Base-by-base conservation (phyloP, 2,113 vertebrate species). In the Elephas maximus region DNA sequence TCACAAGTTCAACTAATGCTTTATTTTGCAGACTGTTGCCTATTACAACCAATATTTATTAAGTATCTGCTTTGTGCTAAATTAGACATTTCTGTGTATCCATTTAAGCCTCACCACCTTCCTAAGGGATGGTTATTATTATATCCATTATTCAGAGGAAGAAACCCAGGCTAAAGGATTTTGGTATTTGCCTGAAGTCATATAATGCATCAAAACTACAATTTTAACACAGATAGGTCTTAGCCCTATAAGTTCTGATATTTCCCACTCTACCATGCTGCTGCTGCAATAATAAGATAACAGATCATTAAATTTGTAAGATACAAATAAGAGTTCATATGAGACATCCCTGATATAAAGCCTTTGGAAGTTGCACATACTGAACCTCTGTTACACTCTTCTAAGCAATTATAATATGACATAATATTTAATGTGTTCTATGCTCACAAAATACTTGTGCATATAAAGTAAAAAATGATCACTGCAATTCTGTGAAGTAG, bases 111-210 rank as follows among this genome's bases (percentile, higher is more conserved):
- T 44, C 76, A 28, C 26, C 37, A 48, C 28, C 51, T 7, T 45
- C 26, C 24, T 78, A 18, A 3, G 37, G 15, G 7, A 53, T 89
- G 5, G 90, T 79, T 90, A 73, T 37, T 78, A 77, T 44, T 62
- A 5, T 88, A 79, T 63, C 4, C 2, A 71, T 81, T 74, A 77
- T 57, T 69, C 63, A 79, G 26, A 82, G 73, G 21, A 84, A 73
- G 20, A 94, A 94, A 90, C n/a, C 18, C 92, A 93, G 18, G 33
- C 21, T 83, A 73, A 90, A 87, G 21, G 33, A 94, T 83, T 82
- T 24, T 18, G 21, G 4, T 21, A 6, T 87, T 80, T 90, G 0
- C 7, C 20, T 67, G n/a, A 81, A 88, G 53, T 86, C 20, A 69
- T 85, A 28, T 23, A 86, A 85, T 53, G 2, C 21, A 30, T 37